Percentiles rank a stretch among this genome's conserved stretches.
Conservation (phyloP, 2,113 vertebrate genomes). For the Myotis brandtii region DNA sequence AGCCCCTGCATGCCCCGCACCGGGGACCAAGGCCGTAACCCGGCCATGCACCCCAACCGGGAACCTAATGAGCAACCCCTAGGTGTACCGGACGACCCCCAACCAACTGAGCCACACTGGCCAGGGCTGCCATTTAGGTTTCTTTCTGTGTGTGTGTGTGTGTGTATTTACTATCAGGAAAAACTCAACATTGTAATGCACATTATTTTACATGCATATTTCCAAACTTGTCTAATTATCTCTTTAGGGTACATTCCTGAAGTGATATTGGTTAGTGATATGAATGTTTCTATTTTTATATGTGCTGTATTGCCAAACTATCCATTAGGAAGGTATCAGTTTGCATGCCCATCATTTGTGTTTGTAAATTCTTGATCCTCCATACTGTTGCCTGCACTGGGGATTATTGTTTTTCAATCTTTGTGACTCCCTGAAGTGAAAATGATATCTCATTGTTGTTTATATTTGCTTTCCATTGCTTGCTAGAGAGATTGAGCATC, state of each 20-base stretch:
- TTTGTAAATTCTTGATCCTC: not conserved
- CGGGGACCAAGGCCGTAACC: not conserved
- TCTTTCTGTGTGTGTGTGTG: not conserved
- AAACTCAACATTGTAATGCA: not conserved
- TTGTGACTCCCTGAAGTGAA: slow-evolving; percentile 17
- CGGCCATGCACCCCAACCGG: not conserved
- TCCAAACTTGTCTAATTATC: not conserved
- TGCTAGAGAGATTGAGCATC: slow-evolving; percentile 6
- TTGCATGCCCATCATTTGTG: not conserved
- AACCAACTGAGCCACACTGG: not conserved
- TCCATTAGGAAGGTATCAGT: not conserved
- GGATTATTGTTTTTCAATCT: not conserved
- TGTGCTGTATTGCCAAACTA: not conserved
- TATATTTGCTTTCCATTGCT: slow-evolving; percentile 34
- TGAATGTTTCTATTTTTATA: not conserved
- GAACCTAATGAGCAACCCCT: not conserved
- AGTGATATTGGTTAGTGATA: not conserved
- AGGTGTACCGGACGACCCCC: not conserved
- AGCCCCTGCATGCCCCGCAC: not conserved
- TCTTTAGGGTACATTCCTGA: slow-evolving; percentile 9
- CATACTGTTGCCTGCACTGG: too few species aligned
- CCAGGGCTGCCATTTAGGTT: not conserved
- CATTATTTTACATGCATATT: slow-evolving; percentile 32
- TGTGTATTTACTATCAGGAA: not conserved
- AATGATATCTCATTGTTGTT: not conserved